Evolutionary conservation across 2,888 invertebrate genomes (phyloP), one percentile per base, ranked within the genome.

Genomic region (Pyrochroa serraticornis): DNA sequence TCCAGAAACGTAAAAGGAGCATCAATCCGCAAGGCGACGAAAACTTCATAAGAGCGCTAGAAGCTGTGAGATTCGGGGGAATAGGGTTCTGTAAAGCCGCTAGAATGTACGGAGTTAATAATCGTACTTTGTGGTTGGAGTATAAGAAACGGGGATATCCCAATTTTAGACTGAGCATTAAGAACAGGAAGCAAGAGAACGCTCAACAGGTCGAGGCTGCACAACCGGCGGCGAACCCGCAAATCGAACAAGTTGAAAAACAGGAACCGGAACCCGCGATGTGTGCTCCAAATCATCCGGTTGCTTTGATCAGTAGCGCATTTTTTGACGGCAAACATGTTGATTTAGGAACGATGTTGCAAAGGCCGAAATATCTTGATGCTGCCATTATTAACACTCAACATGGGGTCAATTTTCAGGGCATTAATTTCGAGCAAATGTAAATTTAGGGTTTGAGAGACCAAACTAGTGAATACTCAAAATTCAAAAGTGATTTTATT

Each of bases 31-130:
- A 92, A 76, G 87, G 89, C 1, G 91, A 91, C 71, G 91, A 92
- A 73, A 92, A 92, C 75, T 92, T 92, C 78, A 88, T 90, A 64
- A 82, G 88, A 33, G 92, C 92, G 0, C 79, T 92, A 45, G 92
- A 92, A 73, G 92, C 92, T 0, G 92, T 92, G 0, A 84, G 92
- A 60, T 88, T 87, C 71, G 92, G 92, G 13, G 91, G 91, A 35
- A 91, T 92, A 66, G 92, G 92, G 1, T 92, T 92, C 78, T 92
- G 92, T 78, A 92, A 92, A 72, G 92, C 92, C 6, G 92, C 92
- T 0, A 82, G 91, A 47, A 85, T 91, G 80, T 92, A 90, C 77
- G 92, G 92, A 31, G 91, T 93, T 9, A 92, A 92, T 78, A 92
- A 92, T 79, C 83, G 92, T 53, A 92, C 92, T 0, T 81, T 93